Evolutionary conservation across 2,797 vertebrate species (phyloP), one percentile per base, ranked within the genome.

Genomic region (Sitta carolinensis): DNA sequence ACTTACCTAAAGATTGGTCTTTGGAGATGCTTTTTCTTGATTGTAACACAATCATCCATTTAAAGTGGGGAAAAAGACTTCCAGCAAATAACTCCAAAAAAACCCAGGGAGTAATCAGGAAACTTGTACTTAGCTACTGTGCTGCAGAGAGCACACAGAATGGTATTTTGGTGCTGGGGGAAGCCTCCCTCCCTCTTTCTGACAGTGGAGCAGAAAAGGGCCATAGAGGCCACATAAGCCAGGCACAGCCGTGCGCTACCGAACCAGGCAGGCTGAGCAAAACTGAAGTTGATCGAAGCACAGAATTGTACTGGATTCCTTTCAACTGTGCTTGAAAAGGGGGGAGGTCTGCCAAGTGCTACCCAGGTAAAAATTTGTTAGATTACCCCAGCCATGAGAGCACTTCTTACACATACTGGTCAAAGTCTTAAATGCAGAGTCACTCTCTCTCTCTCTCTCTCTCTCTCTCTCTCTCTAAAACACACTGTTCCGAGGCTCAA

Each of bases 1-100:
- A 98, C 98, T 98, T 98, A 99, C 98, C 98, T 97, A 97, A 98
- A 99, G 97, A 99, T 98, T 72, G 98, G 98, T 97, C 98, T 98
- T 94, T 98, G 98, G 92, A 99, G 98, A 97, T 99, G 98, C 94
- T 98, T 98, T 97, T 98, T 98, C 98, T 97, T 98, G 97, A 99
- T 98, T 94, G 98, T 98, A 96, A 99, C 98, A 98, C 98, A 97
- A 97, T 98, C 98, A 98, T 98, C 98, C 98, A 99, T 99, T 98
- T 98, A 98, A 98, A 98, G 97, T 90, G 82, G 94, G 91, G 94
- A 58, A 81, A 94, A 97, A 94, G 93, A 96, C 94, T 96, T 97
- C 97, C 97, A 98, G 96, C 96, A 97, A 98, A 85, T 86, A 94
- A 91, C 87, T 97, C 96, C 97, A 95, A 93, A 97, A 95, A 96